These are phyloP conservation scores for Tragelaphus oryx DNA, from an alignment of 2,797 vertebrate genomes.

Conservation along the genomic window DNA sequence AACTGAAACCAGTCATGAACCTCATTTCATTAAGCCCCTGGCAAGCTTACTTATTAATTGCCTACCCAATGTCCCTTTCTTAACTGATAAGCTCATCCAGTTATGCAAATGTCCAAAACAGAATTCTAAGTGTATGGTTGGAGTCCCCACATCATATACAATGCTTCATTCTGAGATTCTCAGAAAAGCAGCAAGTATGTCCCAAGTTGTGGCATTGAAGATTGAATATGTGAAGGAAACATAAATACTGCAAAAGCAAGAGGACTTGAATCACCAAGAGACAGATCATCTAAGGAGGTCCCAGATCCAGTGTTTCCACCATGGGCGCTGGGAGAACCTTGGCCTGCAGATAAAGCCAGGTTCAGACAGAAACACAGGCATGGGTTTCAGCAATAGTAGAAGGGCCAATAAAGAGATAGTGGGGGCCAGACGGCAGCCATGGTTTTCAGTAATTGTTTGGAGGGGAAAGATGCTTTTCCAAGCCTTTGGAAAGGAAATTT, in stretches of 20 bases:
- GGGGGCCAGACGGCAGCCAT: neutral
- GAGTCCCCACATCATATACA: neutral
- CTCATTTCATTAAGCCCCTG: constrained; percentile 21
- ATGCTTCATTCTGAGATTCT: neutral
- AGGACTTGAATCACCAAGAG: neutral
- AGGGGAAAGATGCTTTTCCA: neutral
- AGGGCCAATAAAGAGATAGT: neutral
- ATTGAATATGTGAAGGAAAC: neutral
- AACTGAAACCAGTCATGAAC: neutral
- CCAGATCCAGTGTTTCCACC: neutral
- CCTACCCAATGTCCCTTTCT: neutral
- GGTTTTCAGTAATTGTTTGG: neutral
- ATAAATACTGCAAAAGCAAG: neutral
- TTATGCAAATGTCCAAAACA: neutral
- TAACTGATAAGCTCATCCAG: neutral
- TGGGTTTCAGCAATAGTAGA: neutral
- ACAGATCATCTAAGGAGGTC: neutral
- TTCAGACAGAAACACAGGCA: neutral
- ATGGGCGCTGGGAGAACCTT: neutral
- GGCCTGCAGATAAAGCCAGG: neutral
- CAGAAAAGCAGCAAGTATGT: neutral
- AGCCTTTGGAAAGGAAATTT: neutral
- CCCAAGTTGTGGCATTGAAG: neutral
- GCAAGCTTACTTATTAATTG: neutral
- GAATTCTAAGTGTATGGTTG: neutral